Evolutionary conservation across 2,888 invertebrate genomes (phyloP).

Genomic region (Timema cristinae): DNA sequence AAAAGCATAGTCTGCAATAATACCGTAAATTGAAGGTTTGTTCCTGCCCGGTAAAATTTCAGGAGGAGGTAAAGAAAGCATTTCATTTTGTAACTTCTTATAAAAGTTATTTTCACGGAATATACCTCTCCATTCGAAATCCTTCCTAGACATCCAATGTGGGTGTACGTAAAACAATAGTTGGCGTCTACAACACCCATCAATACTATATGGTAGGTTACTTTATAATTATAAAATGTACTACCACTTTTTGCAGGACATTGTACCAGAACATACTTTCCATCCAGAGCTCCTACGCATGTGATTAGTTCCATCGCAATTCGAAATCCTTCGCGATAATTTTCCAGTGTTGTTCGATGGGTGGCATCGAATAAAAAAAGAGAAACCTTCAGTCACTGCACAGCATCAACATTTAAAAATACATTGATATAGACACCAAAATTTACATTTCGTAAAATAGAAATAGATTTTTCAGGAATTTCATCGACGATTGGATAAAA

Average conservation of each 20-base stretch:
- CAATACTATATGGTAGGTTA: not conserved
- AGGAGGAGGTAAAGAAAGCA: too few species aligned
- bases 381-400: too few species aligned
- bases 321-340: not conserved
- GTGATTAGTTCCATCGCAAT: constrained; percentile 1
- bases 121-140: not conserved
- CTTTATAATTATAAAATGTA: not conserved
- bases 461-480: too few species aligned
- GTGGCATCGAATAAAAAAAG: not conserved
- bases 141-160: not conserved
- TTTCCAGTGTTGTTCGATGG: not conserved
- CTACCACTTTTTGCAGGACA: not conserved
- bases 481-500: too few species aligned
- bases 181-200: not conserved
- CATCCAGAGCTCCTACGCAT: not conserved
- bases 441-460: too few species aligned
- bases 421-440: too few species aligned
- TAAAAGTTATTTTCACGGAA: not conserved
- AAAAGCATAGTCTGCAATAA: too few species aligned
- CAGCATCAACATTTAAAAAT: too few species aligned
- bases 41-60: too few species aligned
- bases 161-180: not conserved
- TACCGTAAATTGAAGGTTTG: too few species aligned
- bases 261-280: not conserved
- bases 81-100: not conserved